phyloP scores from a whole-genome alignment of 2,797 vertebrate species.

The Eutrigla gurnardus region DNA sequence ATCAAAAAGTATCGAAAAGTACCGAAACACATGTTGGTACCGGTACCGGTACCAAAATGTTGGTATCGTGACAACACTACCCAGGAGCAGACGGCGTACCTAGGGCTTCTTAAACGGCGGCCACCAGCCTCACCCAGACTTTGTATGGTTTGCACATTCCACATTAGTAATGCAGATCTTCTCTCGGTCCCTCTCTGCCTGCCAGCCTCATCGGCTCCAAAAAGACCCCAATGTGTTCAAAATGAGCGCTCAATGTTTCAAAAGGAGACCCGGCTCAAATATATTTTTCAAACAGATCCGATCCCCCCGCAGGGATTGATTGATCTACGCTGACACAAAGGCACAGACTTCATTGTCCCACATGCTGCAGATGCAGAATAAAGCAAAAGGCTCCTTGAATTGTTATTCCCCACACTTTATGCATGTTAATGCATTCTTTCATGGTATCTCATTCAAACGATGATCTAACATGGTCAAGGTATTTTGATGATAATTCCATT shows the following conservation, averaged over 20 bases:
- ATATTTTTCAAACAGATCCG: slow-evolving; percentile 57
- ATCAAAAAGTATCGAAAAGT: no score
- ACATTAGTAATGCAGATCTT: slow-evolving; percentile 79
- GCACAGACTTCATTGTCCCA: slow-evolving; percentile 19
- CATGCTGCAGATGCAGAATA: slow-evolving; percentile 25
- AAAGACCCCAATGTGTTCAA: slow-evolving; percentile 62
- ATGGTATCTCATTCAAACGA: slow-evolving; percentile 8
- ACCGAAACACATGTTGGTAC: no score
- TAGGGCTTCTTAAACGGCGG: slow-evolving; percentile 58
- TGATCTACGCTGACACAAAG: slow-evolving; percentile 43
- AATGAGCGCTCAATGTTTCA: slow-evolving; percentile 61
- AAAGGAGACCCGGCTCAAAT: slow-evolving; percentile 62
- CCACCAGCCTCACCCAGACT: slow-evolving; percentile 49
- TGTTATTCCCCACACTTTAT: not conserved
- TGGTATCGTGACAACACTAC: no score
- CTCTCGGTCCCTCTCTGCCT: slow-evolving; percentile 55
- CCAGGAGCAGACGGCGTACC: slow-evolving; percentile 21
- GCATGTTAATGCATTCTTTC: slow-evolving; percentile 6
- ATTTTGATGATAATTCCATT: no score
- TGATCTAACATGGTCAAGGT: no score
- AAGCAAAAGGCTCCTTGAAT: slow-evolving; percentile 17
- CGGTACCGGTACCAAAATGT: no score
- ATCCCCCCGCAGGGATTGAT: slow-evolving; percentile 40
- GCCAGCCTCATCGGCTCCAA: slow-evolving; percentile 77
- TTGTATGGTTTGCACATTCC: slow-evolving; percentile 67